phyloP scores from a whole-genome alignment of 1,140 invertebrate species.

The Helicoverpa armigera region DNA sequence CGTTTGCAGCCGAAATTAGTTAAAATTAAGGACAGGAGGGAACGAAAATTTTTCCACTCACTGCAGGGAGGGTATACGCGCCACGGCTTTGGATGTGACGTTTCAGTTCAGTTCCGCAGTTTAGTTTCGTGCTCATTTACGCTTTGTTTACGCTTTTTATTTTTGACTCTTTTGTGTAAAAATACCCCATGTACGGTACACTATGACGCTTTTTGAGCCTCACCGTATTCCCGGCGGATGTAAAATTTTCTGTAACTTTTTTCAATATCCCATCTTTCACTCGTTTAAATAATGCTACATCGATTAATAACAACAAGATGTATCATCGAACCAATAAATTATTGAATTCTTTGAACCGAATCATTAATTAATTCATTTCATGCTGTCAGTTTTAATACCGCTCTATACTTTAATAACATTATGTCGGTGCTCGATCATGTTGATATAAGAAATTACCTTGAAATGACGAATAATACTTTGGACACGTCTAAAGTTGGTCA shows the following conservation, averaged over 20 bases:
- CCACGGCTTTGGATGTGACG: constrained; percentile 38
- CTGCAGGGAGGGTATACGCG: background rate
- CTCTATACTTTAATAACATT: constrained; percentile 5
- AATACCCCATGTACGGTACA: background rate
- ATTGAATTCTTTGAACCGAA: background rate
- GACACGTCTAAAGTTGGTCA: constrained; percentile 38
- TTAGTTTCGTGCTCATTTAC: constrained; percentile 47
- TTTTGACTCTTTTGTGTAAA: background rate
- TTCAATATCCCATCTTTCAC: background rate
- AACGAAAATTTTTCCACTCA: constrained; percentile 17
- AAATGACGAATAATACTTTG: constrained; percentile 22
- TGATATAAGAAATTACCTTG: constrained; percentile 36
- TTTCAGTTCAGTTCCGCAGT: constrained; percentile 32
- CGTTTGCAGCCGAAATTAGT: constrained; percentile 51
- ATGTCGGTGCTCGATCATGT: constrained; percentile 1
- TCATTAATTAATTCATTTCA: constrained; percentile 22
- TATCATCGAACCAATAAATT: constrained; percentile 7
- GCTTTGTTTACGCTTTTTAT: constrained; percentile 40
- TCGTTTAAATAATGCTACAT: background rate
- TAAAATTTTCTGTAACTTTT: no score
- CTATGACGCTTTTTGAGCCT: background rate
- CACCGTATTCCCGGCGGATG: background rate
- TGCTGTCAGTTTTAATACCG: constrained; percentile 8
- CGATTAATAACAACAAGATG: background rate
- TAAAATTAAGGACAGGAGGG: constrained; percentile 51